Evolutionary conservation across 2,113 vertebrate species (phyloP), one percentile per base, ranked within the genome.

Genomic region (Corythornis cristatus): DNA sequence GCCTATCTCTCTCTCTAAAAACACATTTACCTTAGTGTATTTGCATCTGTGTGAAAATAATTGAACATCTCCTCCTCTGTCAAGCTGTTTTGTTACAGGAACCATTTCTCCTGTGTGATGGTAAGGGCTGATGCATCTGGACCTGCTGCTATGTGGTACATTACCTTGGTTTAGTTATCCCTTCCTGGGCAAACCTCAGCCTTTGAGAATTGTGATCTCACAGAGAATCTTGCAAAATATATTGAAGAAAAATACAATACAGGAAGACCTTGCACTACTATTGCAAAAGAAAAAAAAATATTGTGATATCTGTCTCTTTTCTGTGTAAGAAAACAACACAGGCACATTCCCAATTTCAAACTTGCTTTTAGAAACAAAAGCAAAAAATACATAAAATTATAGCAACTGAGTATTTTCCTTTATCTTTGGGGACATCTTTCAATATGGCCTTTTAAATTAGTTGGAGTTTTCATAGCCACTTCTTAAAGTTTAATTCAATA

Each of bases 81-180:
- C 29, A 58, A 54, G 14, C 22, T 88, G 40, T 45, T 67, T 42
- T 79, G 29, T 54, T 70, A 17, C 1, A 3, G 37, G 16, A 31
- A 66, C 17, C 5, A 0, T 72, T 87, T 72, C 50, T 73, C 50
- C 28, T 37, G 11, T 20, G 25, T 57, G 37, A 17, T 35, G 14
- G 22, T 25, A 54, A 77, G 31, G 48, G 18, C 29, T 81, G 68
- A 67, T 48, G 20, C 42, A 75, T 70, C 48, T 11, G 3, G 28
- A 12, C 6, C 0, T 26, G 65, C 21, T 2, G 2, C 26, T 78
- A 0, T 22, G 1, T 11, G 26, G 12, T 62, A 21, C 18, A 26
- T 21, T 53, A 16, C 58, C 33, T 87, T 62, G 9, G 42, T 25
- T 70, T 15, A 18, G 19, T 60, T 75, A 33, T 9, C 11, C n/a